Base-by-base conservation (phyloP, 2,797 vertebrate species). In the Leptoclinus maculatus region DNA sequence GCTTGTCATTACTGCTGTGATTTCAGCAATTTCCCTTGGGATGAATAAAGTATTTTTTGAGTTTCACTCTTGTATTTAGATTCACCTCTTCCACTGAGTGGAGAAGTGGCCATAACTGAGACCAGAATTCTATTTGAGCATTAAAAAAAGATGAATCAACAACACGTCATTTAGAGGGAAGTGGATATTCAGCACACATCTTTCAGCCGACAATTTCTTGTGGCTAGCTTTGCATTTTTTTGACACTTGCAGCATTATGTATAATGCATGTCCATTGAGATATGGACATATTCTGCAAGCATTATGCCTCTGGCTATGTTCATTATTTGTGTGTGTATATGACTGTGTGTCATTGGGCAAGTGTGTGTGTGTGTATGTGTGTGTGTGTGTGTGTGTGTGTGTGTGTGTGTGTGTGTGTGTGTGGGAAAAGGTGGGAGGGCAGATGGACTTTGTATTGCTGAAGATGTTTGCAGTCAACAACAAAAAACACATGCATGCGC, bases 181-280 rank as follows among this genome's bases (percentile, higher is more conserved):
- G n/a, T 8, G 14, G 23, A 58, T 72, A 34, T 73, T 47, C 53
- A 59, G 62, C n/a, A 53, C 1, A n/a, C 25, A 74, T 49, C 23
- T 67, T 71, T 80, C 59, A 69, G 56, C 17, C 3, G 12, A 78
- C 43, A 73, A 29, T 74, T 47, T 74, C 32, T 56, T 67, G 21
- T 58, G 66, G 62, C 74, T 39, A 73, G 43, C 36, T 62, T 19
- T 69, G 53, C 60, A 23, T 58, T 68, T 63, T 60, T 51, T 59
- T 45, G 7, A 68, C 62, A 78, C 65, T 27, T 59, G 21, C 69
- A 62, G 56, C 49, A 68, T 73, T 39, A 87, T 84, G 74, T 77
- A 76, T 85, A 82, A 86, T 83, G 67, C 51, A 82, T 84, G 45
- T 75, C 34, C 49, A 57, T 16, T 39, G 62, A 75, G 39, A 82